Evolutionary conservation across 2,888 invertebrate species (phyloP), one percentile per base, ranked within the genome.

Genomic region (Tenthredo amoena): DNA sequence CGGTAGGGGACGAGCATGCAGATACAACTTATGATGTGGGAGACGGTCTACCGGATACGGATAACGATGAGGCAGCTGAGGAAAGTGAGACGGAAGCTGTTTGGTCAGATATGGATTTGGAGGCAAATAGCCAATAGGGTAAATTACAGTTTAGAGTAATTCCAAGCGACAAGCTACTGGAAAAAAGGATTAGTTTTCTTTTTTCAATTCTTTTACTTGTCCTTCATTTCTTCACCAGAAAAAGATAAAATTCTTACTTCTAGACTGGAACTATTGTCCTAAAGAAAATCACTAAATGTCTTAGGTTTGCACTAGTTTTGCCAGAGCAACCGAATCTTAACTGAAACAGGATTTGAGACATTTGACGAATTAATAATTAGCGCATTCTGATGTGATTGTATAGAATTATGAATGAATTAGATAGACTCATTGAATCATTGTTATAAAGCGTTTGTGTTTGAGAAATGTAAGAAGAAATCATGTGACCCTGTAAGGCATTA

Each of bases 101-200:
- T 68, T 95, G 95, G 95, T 95, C 95, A n/a, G 95, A 95, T 89
- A 94, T 95, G 91, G 95, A 95, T 89, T 94, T 95, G n/a, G 95
- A 95, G 88, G 93, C 95, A 43, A 94, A 93, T 89, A 93, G 93
- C 87, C 93, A 93, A 88, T 93, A 91, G 71, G 50, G 34, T 83
- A 83, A 62, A n/a, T 81, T 26, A 15, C 15, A 62, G 31, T 37
- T 77, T 21, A 12, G 12, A 58, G 18, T 31, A 10, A 34, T 34
- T 55, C 10, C 21, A 62, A 62, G 58, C 40, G 62, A 21, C 62
- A 18, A 55, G n/a, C 4, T 9, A 9, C 62, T 81, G 62, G 31
- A 40, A 37, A 40, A 1, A 77, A 77, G 9, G 9, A 77, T 12
- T 0, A 58, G 10, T 31, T 58, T 10, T 37, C 9, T 37, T 58